Evolutionary conservation across 2,888 invertebrate genomes (phyloP), one percentile per base, ranked within the genome.

Genomic region (Carabus problematicus): DNA sequence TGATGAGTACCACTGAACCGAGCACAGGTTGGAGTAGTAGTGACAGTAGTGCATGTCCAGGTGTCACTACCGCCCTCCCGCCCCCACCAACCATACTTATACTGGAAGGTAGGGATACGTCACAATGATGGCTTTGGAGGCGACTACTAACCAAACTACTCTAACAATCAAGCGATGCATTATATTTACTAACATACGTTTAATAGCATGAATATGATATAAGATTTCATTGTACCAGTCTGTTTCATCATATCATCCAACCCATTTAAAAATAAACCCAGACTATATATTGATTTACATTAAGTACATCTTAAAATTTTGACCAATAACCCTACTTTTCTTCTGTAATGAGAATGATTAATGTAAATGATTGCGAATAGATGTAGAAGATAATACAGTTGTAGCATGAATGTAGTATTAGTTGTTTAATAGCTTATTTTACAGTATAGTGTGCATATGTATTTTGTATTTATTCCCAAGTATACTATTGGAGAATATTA

Each of bases 21-120:
- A 74, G 74, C 18, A 73, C 69, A 8, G 74, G 75, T 66, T 70
- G 73, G 68, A 74, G 64, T 66, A 72, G 70, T 71, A 70, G 66
- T 68, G 74, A 73, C 29, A 71, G 71, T 71, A 73, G 74, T 64
- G 71, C 75, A 67, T 81, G 82, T 79, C 81, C 78, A 73, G 82
- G 79, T 73, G 75, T 78, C 61, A 82, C 81, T 58, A 83, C 82
- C 75, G 84, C 85, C 80, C 83, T 87, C 74, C 84, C 87, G 80
- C 85, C 88, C 79, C 85, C 89, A 82, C 89, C 88, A 79, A 85
- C 91, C 81, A 92, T 93, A 84, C 88, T 93, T 78, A 91, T 93
- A 80, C 85, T 93, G 80, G 93, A 93, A 93, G 93, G 93, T 93
- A 86, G 83, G 81, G 69, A 62, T 63, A 64, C 70, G 70, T 67